Conservation (phyloP, 2,797 vertebrate species). For the Brachyrhaphis roseni region DNA sequence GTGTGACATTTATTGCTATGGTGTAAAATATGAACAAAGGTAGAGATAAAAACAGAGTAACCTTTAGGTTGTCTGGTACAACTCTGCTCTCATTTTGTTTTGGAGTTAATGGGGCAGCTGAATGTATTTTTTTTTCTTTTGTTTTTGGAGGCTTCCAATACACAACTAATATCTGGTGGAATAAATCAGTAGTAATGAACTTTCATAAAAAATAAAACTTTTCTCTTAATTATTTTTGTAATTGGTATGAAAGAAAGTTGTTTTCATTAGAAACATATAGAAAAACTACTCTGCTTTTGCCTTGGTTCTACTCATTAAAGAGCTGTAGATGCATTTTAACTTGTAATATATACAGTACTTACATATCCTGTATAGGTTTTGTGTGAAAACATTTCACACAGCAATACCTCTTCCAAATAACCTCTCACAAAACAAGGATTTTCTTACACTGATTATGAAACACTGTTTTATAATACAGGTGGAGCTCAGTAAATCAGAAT, state of each 20-base stretch:
- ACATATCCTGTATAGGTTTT: neutral
- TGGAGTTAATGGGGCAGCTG: neutral
- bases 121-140: neutral
- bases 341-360: neutral
- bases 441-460: neutral
- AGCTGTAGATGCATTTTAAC: neutral
- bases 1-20: neutral
- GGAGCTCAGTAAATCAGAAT: neutral
- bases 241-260: neutral
- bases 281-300: neutral
- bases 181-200: neutral
- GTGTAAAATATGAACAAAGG: neutral
- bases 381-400: neutral
- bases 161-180: neutral
- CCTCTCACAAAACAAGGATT: neutral
- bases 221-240: neutral
- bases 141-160: neutral
- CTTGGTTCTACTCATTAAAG: neutral
- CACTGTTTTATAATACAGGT: neutral
- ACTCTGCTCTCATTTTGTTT: conserved; percentile 1
- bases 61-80: neutral
- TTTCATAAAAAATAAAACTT: neutral
- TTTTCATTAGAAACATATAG: neutral
- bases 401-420: neutral
- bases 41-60: neutral